Base-by-base conservation (phyloP, 2,113 vertebrate genomes). In the Chaetodon auriga region DNA sequence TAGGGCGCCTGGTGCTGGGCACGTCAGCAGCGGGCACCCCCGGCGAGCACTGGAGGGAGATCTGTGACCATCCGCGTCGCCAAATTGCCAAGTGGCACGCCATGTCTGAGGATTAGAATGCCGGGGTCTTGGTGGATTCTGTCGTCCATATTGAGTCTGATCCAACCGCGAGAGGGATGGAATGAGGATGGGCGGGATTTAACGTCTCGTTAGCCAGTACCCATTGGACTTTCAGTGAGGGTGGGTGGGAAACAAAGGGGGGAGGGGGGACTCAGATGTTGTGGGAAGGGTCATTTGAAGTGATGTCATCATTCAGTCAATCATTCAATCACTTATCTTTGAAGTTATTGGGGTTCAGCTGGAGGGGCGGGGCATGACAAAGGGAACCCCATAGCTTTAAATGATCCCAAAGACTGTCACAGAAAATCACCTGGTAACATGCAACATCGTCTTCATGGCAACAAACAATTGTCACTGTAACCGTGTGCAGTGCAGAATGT, bases 51-150 rank as follows among this genome's bases (percentile, higher is more conserved):
- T 99, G 98, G 98, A 97, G 97, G 60, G 98, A 99, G 93, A 99
- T 99, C 81, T 98, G 97, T 54, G 97, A 99, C 91, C 98, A 97
- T 69, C 98, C 98, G 14, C 96, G 98, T 86, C 96, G 98, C 90
- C 98, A 99, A 89, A 99, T 99, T 63, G 98, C 98, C 81, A 99
- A 99, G 91, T 99, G 98, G 98, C 98, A 99, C 16, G 94, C 92
- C 87, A 89, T 99, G 83, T 96, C 96, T 16, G 98, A 99, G 87
- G 97, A 97, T 89, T 99, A 99, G 92, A 49, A 65, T 15, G 9
- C 49, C 18, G 8, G 60, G n/a, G 41, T 41, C 61, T 49, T 70
- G 51, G n/a, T 58, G 54, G 54, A 71, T 35, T 72, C 60, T 80
- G 54, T 75, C 54, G 54, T 77, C 54, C 41, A 23, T 46, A 48